phyloP scores from a whole-genome alignment of 1,140 invertebrate species.

The Tetragnatha versicolor region DNA sequence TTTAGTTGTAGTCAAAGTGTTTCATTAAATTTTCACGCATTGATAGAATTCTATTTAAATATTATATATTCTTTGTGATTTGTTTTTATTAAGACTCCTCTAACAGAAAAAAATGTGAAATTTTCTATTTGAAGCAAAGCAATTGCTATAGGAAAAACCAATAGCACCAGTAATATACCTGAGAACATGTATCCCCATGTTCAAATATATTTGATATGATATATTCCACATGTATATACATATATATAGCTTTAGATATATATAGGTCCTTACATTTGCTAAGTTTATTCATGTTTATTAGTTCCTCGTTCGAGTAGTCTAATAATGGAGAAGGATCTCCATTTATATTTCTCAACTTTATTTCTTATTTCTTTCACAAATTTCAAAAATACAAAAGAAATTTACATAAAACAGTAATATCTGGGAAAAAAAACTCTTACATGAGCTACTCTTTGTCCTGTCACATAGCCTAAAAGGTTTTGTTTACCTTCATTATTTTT shows the following conservation, averaged over 20 bases:
- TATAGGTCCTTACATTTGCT: conserved; percentile 29
- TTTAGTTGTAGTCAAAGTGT: no score
- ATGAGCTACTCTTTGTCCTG: background rate
- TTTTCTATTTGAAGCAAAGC: no score
- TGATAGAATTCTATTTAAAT: no score
- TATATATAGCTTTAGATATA: conserved; percentile 15
- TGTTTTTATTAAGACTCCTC: background rate
- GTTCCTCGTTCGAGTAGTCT: no score
- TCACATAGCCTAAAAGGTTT: no score
- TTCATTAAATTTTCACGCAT: no score
- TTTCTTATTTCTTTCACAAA: background rate
- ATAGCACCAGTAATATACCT: conserved; percentile 51
- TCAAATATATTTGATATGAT: conserved; percentile 51
- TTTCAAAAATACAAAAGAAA: background rate
- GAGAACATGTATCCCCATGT: conserved; percentile 22
- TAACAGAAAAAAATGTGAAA: background rate
- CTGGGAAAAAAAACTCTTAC: background rate
- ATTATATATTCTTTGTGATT: no score
- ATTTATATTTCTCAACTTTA: background rate
- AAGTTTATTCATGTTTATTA: conserved; percentile 12
- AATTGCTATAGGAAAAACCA: conserved; percentile 44
- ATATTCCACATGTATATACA: conserved; percentile 17
- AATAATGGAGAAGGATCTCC: background rate
- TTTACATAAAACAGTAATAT: background rate
- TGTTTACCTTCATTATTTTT: no score